Conservation (phyloP, 2,113 vertebrate genomes). For the Nerophis lumbriciformis region DNA sequence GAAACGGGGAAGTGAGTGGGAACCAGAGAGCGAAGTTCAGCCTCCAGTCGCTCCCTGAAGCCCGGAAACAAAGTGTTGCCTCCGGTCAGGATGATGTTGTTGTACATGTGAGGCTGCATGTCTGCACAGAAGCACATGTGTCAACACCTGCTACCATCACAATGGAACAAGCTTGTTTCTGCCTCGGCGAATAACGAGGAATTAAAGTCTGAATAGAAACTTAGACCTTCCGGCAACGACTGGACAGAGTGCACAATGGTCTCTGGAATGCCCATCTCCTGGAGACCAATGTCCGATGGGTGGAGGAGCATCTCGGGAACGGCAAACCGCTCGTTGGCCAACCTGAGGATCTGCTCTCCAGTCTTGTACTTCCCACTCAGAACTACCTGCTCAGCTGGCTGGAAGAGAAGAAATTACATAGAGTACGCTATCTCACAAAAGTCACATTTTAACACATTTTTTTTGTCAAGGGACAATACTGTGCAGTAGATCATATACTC, state of each 20-base stretch:
- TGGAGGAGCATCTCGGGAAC: constrained; percentile 97
- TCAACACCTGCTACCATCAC: not conserved
- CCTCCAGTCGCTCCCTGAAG: constrained; percentile 88
- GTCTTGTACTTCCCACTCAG: constrained; percentile 94
- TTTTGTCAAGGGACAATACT: too few relatives aligned
- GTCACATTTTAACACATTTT: too few relatives aligned
- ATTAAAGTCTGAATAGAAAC: not conserved
- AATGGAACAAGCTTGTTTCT: too few relatives aligned
- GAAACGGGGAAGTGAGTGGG: constrained; percentile 89
- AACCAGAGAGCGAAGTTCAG: constrained; percentile 87
- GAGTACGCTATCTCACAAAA: too few relatives aligned
- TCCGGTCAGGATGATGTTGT: constrained; percentile 93
- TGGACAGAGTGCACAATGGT: constrained; percentile 87
- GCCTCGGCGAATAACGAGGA: too few relatives aligned
- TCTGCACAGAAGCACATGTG: constrained; percentile 68
- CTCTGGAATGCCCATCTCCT: constrained; percentile 98
- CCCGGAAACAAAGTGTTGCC: constrained; percentile 89
- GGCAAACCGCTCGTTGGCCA: constrained; percentile 94
- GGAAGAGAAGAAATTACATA: not conserved
- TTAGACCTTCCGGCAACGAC: constrained; percentile 87
- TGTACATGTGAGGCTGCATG: constrained; percentile 98
- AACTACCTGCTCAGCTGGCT: constrained; percentile 94
- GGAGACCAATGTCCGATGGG: constrained; percentile 94
- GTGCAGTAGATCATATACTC: too few relatives aligned
- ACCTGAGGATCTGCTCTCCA: constrained; percentile 90